These are phyloP conservation scores for Lophura swinhoii DNA, from an alignment of 2,797 vertebrate genomes.

Conservation along the genomic window DNA sequence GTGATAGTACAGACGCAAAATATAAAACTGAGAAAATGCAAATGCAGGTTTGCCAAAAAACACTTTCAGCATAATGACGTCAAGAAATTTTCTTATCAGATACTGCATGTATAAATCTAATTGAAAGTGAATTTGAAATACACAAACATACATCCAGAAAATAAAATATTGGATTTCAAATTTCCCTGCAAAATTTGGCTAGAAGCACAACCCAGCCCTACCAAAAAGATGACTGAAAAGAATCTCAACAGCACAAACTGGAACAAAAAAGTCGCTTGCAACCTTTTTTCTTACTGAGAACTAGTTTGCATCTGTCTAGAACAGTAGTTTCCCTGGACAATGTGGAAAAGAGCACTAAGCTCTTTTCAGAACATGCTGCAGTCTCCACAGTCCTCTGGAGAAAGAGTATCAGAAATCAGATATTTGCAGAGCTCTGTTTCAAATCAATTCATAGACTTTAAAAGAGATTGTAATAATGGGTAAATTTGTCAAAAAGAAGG, in stretches of 20 bases:
- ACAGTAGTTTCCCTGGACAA: background rate
- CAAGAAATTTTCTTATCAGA: background rate
- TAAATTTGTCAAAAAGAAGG: background rate
- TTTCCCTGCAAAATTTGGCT: background rate
- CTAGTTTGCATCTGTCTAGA: background rate
- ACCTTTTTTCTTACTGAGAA: background rate
- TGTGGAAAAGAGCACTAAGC: background rate
- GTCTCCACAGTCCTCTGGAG: background rate
- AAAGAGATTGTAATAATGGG: slow-evolving; percentile 24
- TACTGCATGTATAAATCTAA: background rate
- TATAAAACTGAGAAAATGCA: background rate
- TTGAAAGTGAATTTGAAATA: background rate
- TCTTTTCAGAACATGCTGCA: slow-evolving; percentile 4
- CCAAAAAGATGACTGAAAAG: background rate
- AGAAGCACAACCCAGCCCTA: background rate
- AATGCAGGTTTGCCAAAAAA: background rate
- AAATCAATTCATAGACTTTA: slow-evolving; percentile 27
- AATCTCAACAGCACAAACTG: background rate
- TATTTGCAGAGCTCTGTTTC: slow-evolving; percentile 27
- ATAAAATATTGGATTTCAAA: background rate
- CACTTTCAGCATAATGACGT: background rate
- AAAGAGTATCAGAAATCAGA: background rate
- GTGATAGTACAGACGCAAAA: background rate
- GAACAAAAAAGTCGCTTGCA: background rate
- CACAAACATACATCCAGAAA: background rate